phyloP scores from a whole-genome alignment of 2,113 vertebrate genomes.

The Scomber colias region DNA sequence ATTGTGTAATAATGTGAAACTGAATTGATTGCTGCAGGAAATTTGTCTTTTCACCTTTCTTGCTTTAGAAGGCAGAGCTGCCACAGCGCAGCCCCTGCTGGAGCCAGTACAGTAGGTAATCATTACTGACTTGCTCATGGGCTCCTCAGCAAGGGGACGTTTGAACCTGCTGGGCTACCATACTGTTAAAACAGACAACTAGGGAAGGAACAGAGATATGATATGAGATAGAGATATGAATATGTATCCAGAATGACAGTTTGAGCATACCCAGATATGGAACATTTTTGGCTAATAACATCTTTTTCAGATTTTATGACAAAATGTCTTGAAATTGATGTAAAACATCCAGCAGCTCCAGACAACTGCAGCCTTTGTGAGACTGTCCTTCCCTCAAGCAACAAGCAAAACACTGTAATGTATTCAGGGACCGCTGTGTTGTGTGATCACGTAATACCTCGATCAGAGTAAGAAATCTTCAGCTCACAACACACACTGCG shows the following conservation, averaged over 20 bases:
- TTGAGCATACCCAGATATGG: no score
- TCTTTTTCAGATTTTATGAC: no score
- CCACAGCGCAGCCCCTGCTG: background rate
- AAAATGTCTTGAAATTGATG: no score
- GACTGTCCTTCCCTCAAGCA: background rate
- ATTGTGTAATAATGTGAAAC: conserved; percentile 9
- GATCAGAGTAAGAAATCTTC: conserved; percentile 23
- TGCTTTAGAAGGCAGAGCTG: background rate
- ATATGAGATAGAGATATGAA: no score
- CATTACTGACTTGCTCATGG: background rate
- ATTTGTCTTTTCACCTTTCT: background rate
- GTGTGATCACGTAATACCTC: conserved; percentile 26
- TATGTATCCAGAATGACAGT: no score
- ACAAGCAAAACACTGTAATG: background rate
- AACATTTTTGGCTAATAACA: no score
- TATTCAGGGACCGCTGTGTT: conserved; percentile 2
- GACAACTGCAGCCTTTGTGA: background rate
- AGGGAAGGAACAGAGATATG: no score
- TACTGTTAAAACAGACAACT: background rate
- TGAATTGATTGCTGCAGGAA: conserved; percentile 4
- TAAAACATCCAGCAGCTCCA: background rate
- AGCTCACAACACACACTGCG: conserved; percentile 1
- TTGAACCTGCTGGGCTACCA: background rate
- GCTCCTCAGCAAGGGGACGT: background rate
- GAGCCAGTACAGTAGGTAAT: background rate